Evolutionary conservation across 2,797 vertebrate species (phyloP).

Genomic region (Clarias laeviceps): DNA sequence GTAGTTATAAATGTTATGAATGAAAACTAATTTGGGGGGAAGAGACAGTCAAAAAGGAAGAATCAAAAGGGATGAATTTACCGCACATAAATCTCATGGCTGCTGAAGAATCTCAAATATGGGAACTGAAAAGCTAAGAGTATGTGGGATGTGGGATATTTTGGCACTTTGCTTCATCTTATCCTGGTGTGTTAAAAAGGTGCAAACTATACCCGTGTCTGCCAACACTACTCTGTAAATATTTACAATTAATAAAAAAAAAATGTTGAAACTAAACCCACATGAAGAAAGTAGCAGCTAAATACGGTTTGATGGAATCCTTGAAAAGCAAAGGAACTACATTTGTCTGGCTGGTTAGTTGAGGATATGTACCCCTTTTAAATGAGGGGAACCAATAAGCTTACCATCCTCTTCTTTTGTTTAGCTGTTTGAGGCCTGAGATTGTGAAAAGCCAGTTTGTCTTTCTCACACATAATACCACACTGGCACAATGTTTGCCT

Average conservation of each 20-base stretch:
- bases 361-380: slow-evolving; percentile 38
- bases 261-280: slow-evolving; percentile 29
- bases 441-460: slow-evolving; percentile 51
- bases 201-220: slow-evolving; percentile 51
- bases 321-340: slow-evolving; percentile 35
- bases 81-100: not conserved
- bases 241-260: slow-evolving; percentile 55
- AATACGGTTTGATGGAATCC: slow-evolving; percentile 32
- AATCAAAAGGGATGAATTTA: not conserved
- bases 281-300: slow-evolving; percentile 23
- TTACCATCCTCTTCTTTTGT: slow-evolving; percentile 43
- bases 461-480: slow-evolving; percentile 47
- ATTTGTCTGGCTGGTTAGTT: slow-evolving; percentile 35
- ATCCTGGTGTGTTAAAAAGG: slow-evolving; percentile 50
- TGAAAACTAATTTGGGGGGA: not conserved
- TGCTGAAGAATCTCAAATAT: slow-evolving; percentile 25
- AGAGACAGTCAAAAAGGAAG: not conserved
- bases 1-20: not conserved
- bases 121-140: slow-evolving; percentile 29
- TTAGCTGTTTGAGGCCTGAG: slow-evolving; percentile 43
- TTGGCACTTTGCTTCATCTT: slow-evolving; percentile 42
- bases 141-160: slow-evolving; percentile 41
- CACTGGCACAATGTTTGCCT: slow-evolving; percentile 36
- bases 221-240: slow-evolving; percentile 54
- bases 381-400: slow-evolving; percentile 39